These are phyloP conservation scores for Phytoseiulus persimilis DNA, from an alignment of 2,888 invertebrate genomes.

Conservation along the genomic window DNA sequence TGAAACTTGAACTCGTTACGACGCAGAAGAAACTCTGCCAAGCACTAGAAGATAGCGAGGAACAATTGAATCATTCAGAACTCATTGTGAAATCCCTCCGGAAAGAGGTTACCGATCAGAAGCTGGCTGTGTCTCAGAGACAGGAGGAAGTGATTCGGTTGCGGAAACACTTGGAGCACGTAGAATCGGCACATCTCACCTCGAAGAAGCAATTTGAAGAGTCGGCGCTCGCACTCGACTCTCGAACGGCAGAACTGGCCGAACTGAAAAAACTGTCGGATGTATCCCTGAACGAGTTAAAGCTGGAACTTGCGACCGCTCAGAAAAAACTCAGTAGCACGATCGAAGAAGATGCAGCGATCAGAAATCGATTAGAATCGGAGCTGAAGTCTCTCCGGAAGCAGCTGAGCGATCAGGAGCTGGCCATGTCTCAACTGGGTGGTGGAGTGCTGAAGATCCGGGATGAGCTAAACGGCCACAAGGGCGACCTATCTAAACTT, in stretches of 20 bases:
- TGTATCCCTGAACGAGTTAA: neutral
- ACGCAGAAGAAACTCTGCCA: neutral
- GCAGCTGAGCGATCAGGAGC: slow-evolving; percentile 7
- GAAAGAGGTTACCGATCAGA: neutral
- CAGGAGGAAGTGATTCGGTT: neutral
- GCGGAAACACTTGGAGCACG: neutral
- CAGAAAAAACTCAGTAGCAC: neutral
- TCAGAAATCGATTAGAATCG: neutral
- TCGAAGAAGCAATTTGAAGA: neutral
- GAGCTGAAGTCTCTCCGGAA: neutral
- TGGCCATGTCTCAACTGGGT: slow-evolving; percentile 33
- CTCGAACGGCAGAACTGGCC: neutral
- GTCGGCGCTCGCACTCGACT: neutral
- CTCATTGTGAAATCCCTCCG: neutral
- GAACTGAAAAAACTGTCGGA: neutral
- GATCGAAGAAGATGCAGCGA: neutral
- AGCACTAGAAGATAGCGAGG: neutral
- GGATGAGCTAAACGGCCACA: slow-evolving; percentile 18
- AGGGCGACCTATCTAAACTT: neutral
- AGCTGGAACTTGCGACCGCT: neutral
- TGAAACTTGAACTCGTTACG: neutral
- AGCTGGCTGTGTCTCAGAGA: neutral
- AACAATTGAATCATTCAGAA: neutral
- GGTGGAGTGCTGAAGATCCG: slow-evolving; percentile 32
- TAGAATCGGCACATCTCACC: neutral